Evolutionary conservation across 1,140 invertebrate species (phyloP).

Genomic region (Lordiphosa stackelbergi): DNA sequence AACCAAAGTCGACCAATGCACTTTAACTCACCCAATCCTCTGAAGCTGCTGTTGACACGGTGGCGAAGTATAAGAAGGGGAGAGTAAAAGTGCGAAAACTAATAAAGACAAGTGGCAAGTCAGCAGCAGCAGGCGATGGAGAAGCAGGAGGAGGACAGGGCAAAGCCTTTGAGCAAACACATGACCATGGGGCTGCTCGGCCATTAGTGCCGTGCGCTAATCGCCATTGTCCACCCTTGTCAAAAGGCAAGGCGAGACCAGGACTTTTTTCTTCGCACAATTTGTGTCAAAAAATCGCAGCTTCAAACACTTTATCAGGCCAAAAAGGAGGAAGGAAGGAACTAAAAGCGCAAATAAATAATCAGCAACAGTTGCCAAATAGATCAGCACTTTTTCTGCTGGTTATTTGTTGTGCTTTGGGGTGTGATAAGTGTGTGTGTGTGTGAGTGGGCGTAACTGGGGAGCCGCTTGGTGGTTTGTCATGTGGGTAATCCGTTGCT

Average conservation of each 20-base stretch:
- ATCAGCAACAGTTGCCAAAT: constrained; percentile 74
- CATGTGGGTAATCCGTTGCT: constrained; percentile 58
- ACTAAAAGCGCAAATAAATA: constrained; percentile 75
- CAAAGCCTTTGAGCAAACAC: constrained; percentile 64
- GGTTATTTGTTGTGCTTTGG: constrained; percentile 10
- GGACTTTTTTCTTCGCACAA: constrained; percentile 8
- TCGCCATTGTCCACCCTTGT: constrained; percentile 74
- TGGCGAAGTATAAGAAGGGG: constrained; percentile 1
- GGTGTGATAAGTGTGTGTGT: constrained; percentile 14
- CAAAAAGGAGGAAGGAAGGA: constrained; percentile 1
- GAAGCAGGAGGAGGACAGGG: constrained; percentile 3
- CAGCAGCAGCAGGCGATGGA: constrained; percentile 36
- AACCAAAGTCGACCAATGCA: constrained; percentile 42
- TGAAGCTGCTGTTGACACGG: constrained; percentile 42
- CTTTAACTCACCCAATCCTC: constrained; percentile 28
- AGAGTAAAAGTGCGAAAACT: constrained; percentile 53
- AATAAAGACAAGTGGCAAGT: constrained; percentile 74
- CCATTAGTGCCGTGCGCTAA: constrained; percentile 71
- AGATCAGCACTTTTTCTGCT: constrained; percentile 55
- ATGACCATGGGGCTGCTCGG: constrained; percentile 35
- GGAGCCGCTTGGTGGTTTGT: constrained; percentile 47
- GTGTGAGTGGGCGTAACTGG: constrained; percentile 23
- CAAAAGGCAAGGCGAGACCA: constrained; percentile 28
- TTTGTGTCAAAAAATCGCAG: constrained; percentile 47
- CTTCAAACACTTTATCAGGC: constrained; percentile 13